These are phyloP conservation scores for Odocoileus hemionus DNA, from an alignment of 2,113 vertebrate genomes.

Conservation along the genomic window DNA sequence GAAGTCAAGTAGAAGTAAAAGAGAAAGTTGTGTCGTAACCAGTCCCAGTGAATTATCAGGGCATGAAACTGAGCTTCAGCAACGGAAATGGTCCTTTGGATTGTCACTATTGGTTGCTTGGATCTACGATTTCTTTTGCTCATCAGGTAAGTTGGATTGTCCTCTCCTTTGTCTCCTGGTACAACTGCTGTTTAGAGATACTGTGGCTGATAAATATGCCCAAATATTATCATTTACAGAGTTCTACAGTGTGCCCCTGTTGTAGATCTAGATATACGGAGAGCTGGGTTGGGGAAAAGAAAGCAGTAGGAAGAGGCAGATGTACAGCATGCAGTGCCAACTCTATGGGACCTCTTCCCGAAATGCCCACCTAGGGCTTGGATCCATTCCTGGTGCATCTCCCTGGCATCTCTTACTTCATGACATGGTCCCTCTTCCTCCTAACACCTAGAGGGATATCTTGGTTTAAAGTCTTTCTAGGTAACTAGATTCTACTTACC, in stretches of 20 bases:
- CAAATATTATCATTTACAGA: not conserved
- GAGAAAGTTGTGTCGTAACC: too few species aligned
- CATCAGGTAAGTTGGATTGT: not conserved
- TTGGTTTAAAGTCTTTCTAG: not conserved
- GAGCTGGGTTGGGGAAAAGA: not conserved
- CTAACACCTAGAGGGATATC: not conserved
- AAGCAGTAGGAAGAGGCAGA: not conserved
- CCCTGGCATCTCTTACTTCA: not conserved
- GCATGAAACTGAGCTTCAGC: too few species aligned
- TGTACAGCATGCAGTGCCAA: not conserved
- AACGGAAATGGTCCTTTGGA: too few species aligned
- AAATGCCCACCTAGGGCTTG: not conserved
- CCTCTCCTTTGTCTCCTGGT: not conserved
- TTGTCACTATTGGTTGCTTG: too few species aligned
- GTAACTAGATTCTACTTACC: not conserved
- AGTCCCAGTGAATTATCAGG: too few species aligned
- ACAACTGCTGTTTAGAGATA: not conserved
- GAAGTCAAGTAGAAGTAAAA: too few species aligned
- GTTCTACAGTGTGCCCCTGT: not conserved
- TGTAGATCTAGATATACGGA: not conserved
- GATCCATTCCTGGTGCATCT: not conserved
- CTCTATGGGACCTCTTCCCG: rapidly evolving
- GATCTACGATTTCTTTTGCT: too few species aligned
- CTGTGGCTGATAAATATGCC: not conserved
- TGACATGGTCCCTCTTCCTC: not conserved